These are phyloP conservation scores for Piprites chloris DNA, from an alignment of 2,113 vertebrate genomes.

Conservation along the genomic window DNA sequence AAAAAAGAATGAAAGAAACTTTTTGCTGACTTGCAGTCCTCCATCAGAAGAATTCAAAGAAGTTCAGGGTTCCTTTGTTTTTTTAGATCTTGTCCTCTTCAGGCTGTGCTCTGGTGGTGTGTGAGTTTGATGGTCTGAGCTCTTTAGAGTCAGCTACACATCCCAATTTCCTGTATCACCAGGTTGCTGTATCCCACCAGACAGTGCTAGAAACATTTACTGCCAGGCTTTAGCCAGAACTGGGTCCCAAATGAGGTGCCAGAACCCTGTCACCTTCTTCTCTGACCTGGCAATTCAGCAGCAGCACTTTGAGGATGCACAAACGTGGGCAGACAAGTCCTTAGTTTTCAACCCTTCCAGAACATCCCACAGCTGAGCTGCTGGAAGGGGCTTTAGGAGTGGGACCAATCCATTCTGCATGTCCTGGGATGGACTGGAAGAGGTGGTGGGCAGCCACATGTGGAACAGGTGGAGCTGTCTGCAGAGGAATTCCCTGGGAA, in stretches of 20 bases:
- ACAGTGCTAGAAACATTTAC: neutral
- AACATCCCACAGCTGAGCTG: neutral
- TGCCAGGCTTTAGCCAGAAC: neutral
- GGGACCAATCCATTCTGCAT: neutral
- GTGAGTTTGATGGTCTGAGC: neutral
- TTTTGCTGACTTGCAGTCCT: neutral
- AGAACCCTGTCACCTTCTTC: neutral
- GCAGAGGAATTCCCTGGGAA: neutral
- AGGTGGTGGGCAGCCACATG: neutral
- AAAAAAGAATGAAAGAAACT: neutral
- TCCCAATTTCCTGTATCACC: neutral
- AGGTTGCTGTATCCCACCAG: neutral
- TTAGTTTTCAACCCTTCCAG: neutral
- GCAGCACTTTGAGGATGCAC: neutral
- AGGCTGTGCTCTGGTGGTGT: neutral
- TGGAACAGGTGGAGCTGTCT: neutral
- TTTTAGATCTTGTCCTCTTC: neutral
- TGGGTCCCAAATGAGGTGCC: neutral
- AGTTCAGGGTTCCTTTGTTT: neutral
- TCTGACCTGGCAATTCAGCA: neutral
- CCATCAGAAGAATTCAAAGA: neutral
- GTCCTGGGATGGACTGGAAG: neutral
- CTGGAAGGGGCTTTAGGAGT: neutral
- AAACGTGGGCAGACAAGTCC: neutral
- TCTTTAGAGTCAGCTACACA: neutral